These are phyloP conservation scores for Drosophila sproati DNA, from an alignment of 1,140 invertebrate species.

Conservation along the genomic window DNA sequence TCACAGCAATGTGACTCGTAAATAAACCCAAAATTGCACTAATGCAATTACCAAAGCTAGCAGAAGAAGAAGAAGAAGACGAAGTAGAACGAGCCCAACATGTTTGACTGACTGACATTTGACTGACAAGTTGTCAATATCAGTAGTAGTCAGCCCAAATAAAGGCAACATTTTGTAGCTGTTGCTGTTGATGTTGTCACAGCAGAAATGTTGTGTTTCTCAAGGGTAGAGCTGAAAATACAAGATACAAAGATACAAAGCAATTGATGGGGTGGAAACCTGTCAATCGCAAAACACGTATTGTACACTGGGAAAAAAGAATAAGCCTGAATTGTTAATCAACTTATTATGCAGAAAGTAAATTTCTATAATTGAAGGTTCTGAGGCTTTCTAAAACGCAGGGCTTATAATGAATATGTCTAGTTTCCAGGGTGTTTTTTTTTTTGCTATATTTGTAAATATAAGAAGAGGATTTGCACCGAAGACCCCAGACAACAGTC, in stretches of 20 bases:
- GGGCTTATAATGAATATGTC: too few relatives aligned
- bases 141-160: slow-evolving; percentile 42
- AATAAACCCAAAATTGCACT: slow-evolving; percentile 68
- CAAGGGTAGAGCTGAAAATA: not conserved
- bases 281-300: slow-evolving; percentile 32
- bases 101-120: slow-evolving; percentile 74
- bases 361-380: too few relatives aligned
- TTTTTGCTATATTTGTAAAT: too few relatives aligned
- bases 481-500: too few relatives aligned
- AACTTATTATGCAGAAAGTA: too few relatives aligned
- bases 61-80: slow-evolving; percentile 1
- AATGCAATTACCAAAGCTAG: slow-evolving; percentile 65
- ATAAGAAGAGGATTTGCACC: too few relatives aligned
- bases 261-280: slow-evolving; percentile 40
- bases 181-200: slow-evolving; percentile 18
- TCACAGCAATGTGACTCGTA: slow-evolving; percentile 47
- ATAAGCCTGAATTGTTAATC: not conserved
- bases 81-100: slow-evolving; percentile 31
- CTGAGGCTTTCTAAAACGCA: too few relatives aligned
- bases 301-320: not conserved
- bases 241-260: slow-evolving; percentile 13
- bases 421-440: too few relatives aligned
- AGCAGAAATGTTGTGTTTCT: slow-evolving; percentile 48
- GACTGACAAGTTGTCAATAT: slow-evolving; percentile 79
- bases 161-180: slow-evolving; percentile 30